phyloP scores from a whole-genome alignment of 2,888 invertebrate species.

The Bedellia somnulentella region DNA sequence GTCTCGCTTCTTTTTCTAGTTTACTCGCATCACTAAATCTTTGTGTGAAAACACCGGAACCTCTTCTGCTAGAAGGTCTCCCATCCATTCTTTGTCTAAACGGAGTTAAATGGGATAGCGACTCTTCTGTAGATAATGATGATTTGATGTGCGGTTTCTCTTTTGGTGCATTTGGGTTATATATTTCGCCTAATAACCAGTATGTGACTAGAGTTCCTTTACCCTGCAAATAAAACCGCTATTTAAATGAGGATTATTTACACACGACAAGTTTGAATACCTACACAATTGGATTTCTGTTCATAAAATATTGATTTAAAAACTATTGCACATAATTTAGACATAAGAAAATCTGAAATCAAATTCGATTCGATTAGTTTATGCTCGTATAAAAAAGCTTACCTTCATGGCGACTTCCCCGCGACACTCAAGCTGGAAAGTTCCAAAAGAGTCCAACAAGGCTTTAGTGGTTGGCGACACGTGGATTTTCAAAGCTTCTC shows the following conservation, averaged over 20 bases:
- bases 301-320: too few species aligned
- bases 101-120: slow-evolving; percentile 40
- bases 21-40: slow-evolving; percentile 27
- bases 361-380: not conserved
- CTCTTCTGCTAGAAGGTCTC: slow-evolving; percentile 42
- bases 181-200: slow-evolving; percentile 80
- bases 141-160: slow-evolving; percentile 30
- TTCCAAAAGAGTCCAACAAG: slow-evolving; percentile 80
- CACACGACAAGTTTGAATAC: too few species aligned
- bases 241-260: slow-evolving; percentile 1
- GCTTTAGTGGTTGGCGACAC: slow-evolving; percentile 86
- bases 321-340: too few species aligned
- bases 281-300: too few species aligned
- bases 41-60: slow-evolving; percentile 33
- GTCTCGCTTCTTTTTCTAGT: slow-evolving; percentile 38
- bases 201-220: slow-evolving; percentile 89
- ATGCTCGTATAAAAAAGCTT: slow-evolving; percentile 11
- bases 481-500: slow-evolving; percentile 87
- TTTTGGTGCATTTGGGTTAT: slow-evolving; percentile 37
- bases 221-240: slow-evolving; percentile 61
- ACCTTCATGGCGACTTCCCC: slow-evolving; percentile 94
- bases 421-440: slow-evolving; percentile 79
- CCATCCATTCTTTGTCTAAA: slow-evolving; percentile 40
- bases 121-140: slow-evolving; percentile 31
- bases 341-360: too few species aligned